These are phyloP conservation scores for Agrenia bidenticulata DNA, from an alignment of 2,888 invertebrate species.

Conservation along the genomic window DNA sequence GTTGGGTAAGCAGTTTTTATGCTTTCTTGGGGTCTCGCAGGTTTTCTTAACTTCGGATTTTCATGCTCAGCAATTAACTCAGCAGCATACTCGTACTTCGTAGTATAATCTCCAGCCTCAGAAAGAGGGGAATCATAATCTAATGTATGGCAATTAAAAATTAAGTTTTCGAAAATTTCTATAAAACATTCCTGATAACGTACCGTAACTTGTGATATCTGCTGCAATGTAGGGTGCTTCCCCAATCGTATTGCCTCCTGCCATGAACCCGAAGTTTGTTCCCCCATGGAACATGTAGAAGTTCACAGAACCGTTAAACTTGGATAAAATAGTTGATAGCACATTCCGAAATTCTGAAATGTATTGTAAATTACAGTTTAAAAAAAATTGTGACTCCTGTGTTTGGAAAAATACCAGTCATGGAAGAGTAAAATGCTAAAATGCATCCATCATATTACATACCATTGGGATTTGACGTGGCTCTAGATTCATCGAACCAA, in stretches of 20 bases:
- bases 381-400: conserved; percentile 3
- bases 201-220: conserved; percentile 56
- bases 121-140: conserved; percentile 62
- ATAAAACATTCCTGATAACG: neutral
- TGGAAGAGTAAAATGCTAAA: neutral
- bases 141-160: conserved; percentile 29
- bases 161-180: neutral
- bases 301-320: conserved; percentile 67
- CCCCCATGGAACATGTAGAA: conserved; percentile 86
- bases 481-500: conserved; percentile 58
- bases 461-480: conserved; percentile 8
- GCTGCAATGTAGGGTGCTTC: conserved; percentile 53
- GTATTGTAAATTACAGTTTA: no score
- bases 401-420: neutral
- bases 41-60: conserved; percentile 48
- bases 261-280: conserved; percentile 41
- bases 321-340: conserved; percentile 53
- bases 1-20: conserved; percentile 55
- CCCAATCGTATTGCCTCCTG: conserved; percentile 31
- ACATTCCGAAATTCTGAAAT: conserved; percentile 46
- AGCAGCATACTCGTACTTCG: conserved; percentile 56
- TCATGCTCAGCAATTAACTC: conserved; percentile 53
- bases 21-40: conserved; percentile 55
- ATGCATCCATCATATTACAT: neutral
- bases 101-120: conserved; percentile 61